Percentiles rank a stretch among this genome's conserved stretches.
Conservation (phyloP, 2,113 vertebrate species). For the Ophiodon elongatus region DNA sequence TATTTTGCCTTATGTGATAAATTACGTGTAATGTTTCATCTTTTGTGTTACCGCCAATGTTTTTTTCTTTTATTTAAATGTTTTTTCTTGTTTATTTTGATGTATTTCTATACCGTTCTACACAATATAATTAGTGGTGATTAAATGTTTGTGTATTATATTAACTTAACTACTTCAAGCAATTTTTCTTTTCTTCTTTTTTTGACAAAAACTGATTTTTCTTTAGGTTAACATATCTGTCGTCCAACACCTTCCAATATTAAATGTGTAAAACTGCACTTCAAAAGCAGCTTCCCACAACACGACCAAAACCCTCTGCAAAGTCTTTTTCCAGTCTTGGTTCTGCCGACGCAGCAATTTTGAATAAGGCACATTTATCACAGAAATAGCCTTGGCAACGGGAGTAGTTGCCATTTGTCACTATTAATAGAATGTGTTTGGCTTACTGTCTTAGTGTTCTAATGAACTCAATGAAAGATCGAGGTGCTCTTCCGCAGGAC, state of each 20-base stretch:
- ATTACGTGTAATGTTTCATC: not conserved
- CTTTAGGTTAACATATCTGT: not conserved
- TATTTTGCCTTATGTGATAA: not conserved
- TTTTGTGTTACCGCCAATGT: too few species aligned
- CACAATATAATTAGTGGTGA: not conserved
- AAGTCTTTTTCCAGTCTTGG: constrained; percentile 35
- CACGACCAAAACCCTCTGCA: constrained; percentile 5
- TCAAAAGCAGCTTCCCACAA: not conserved
- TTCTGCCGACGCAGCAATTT: constrained; percentile 62
- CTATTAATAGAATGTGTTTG: constrained; percentile 67
- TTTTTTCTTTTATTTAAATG: not conserved
- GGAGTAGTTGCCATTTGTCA: constrained; percentile 64
- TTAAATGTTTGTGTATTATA: not conserved
- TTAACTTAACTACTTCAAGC: too few species aligned
- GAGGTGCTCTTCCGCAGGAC: constrained; percentile 25
- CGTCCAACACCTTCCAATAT: not conserved
- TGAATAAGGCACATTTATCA: constrained; percentile 69
- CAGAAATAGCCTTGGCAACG: constrained; percentile 57
- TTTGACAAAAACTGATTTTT: not conserved
- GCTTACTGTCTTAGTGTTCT: constrained; percentile 35
- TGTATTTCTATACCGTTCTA: too few species aligned
- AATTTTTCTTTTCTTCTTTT: too few species aligned
- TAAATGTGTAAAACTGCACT: constrained; percentile 7
- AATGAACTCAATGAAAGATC: constrained; percentile 52
- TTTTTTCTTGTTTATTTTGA: too few species aligned